Evolutionary conservation across 1,140 invertebrate genomes (phyloP).

Genomic region (Anastrepha ludens): DNA sequence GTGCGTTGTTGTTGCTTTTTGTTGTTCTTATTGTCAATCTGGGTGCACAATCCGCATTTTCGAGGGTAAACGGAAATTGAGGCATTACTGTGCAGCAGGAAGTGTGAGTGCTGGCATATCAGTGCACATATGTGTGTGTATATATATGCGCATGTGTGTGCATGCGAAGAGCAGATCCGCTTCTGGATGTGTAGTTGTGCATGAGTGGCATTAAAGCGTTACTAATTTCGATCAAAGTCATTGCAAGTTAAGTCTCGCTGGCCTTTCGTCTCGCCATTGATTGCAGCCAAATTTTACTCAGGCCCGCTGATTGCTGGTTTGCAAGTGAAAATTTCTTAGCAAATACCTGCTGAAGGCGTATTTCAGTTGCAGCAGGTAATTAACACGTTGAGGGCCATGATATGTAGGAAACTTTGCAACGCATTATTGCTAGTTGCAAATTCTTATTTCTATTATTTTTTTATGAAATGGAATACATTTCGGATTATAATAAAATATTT

Average conservation of each 20-base stretch:
- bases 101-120: not conserved
- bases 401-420: too few species aligned
- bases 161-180: not conserved
- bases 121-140: not conserved
- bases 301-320: not conserved
- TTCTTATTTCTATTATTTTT: too few species aligned
- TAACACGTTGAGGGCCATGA: too few species aligned
- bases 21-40: not conserved
- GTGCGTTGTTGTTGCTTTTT: not conserved
- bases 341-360: not conserved
- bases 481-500: too few species aligned
- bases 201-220: not conserved
- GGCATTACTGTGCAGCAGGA: not conserved
- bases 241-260: not conserved
- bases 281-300: not conserved
- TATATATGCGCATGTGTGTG: not conserved
- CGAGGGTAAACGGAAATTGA: constrained; percentile 52
- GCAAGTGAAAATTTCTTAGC: not conserved
- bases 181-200: not conserved
- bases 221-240: constrained; percentile 9
- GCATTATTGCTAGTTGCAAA: too few species aligned
- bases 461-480: too few species aligned
- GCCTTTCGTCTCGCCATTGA: not conserved
- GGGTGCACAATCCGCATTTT: constrained; percentile 10
- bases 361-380: not conserved